A percentile compares a stretch with the other conserved stretches of the same genome.
Evolutionary conservation across 1,140 invertebrate species (phyloP).

Genomic region (Mamestra configurata): DNA sequence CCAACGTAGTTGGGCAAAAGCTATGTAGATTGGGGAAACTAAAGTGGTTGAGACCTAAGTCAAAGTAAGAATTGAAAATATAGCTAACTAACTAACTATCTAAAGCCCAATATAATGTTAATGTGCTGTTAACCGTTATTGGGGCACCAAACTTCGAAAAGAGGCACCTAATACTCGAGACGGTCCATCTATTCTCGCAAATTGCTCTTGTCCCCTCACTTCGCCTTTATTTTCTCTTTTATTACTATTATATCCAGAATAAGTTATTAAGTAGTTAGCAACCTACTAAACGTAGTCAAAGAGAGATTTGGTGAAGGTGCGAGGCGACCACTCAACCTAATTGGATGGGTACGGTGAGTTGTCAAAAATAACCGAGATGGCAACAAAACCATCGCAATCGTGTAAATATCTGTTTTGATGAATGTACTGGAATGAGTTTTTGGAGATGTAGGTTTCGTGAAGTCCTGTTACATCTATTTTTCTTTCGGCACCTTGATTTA

Average conservation of each 20-base stretch:
- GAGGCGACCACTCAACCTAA: slow-evolving; percentile 63
- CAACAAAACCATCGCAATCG: background rate
- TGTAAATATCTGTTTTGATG: background rate
- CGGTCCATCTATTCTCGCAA: slow-evolving; percentile 42
- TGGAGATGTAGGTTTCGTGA: background rate
- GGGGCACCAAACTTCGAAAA: slow-evolving; percentile 33
- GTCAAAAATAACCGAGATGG: background rate
- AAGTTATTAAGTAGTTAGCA: slow-evolving; percentile 4
- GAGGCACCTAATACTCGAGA: slow-evolving; percentile 23
- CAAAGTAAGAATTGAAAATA: too few relatives aligned
- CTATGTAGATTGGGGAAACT: too few relatives aligned
- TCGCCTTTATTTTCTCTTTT: slow-evolving; percentile 25
- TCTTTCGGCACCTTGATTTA: too few relatives aligned
- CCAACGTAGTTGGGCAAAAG: too few relatives aligned
- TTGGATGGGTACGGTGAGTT: slow-evolving; percentile 62
- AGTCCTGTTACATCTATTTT: background rate
- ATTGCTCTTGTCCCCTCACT: slow-evolving; percentile 28
- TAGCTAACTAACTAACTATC: too few relatives aligned
- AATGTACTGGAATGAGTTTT: background rate
- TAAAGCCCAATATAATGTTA: slow-evolving; percentile 42
- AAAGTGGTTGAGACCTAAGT: too few relatives aligned
- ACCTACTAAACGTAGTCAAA: background rate
- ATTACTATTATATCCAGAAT: slow-evolving; percentile 22
- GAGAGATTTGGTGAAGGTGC: background rate
- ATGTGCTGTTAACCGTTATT: slow-evolving; percentile 43